Evolutionary conservation across 1,140 invertebrate species (phyloP), one percentile per base, ranked within the genome.

Genomic region (Pogonognathellus flavescens): DNA sequence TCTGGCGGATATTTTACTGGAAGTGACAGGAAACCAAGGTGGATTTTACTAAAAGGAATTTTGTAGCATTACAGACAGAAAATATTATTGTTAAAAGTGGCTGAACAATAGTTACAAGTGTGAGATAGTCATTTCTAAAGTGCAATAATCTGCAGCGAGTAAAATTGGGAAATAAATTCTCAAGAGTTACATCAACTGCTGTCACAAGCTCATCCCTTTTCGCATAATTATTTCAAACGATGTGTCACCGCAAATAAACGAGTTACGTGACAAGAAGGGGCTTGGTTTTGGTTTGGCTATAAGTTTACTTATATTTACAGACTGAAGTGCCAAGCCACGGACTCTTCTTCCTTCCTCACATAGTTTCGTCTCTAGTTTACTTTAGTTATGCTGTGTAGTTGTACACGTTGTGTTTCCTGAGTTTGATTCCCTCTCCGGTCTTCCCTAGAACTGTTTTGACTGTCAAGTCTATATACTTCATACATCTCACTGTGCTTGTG

Each of bases 171-270:
- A 76, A 76, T 25, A 76, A 76, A 76, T 25, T 31, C 70, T 49
- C 31, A n/a, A 76, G 70, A 76, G 70, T 76, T 16, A 41, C 70
- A 76, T 76, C 31, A 76, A 76, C 70, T 76, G 41, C 70, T 76
- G 31, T 76, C 70, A 16, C 25, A 14, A 76, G 41, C 70, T 76
- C 70, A 76, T 76, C 70, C 70, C 70, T 49, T 76, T 76, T 76
- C 70, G 70, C 70, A 76, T 76, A 76, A 76, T 76, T 76, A 50
- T 76, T 76, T 76, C 70, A 76, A 76, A 76, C 70, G 70, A 76
- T 76, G 70, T 76, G 70, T 76, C 70, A 76, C 70, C 70, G 70
- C 70, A 76, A 76, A 76, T 76, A 76, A 76, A 76, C 70, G 70
- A 76, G 70, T 76, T 76, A 76, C 70, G 70, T 76, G 70, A 76